phyloP scores from a whole-genome alignment of 2,888 invertebrate genomes.

The Apodemia hepburni region DNA sequence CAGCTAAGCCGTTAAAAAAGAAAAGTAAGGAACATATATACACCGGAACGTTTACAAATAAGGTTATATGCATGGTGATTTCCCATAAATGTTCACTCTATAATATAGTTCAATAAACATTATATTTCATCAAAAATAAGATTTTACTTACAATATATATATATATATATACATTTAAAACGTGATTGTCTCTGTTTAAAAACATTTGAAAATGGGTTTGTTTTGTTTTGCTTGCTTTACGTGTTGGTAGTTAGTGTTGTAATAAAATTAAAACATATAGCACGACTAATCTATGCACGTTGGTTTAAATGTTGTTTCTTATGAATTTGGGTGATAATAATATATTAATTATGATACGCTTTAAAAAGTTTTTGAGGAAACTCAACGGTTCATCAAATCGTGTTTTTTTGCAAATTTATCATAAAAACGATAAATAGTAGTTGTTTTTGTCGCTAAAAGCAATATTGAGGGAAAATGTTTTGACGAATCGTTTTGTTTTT shows the following conservation, averaged over 20 bases:
- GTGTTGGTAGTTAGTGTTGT: constrained; percentile 3
- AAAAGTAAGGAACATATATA: no score
- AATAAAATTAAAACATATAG: background rate
- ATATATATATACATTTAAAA: background rate
- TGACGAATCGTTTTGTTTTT: no score
- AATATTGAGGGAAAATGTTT: no score
- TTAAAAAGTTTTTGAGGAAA: background rate
- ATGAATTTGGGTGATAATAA: background rate
- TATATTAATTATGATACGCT: background rate
- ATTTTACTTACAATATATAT: background rate
- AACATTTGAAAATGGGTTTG: constrained; percentile 5
- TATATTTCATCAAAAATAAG: background rate
- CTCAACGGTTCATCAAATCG: no score
- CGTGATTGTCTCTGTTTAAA: background rate
- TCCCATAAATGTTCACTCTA: no score
- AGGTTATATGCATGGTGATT: no score
- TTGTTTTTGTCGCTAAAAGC: no score
- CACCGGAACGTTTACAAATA: no score
- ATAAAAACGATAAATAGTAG: no score
- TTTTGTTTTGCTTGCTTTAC: constrained; percentile 13
- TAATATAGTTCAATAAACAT: background rate
- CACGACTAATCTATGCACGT: background rate
- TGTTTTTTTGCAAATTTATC: no score
- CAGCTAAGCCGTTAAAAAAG: no score
- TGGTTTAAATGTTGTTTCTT: background rate